phyloP scores from a whole-genome alignment of 2,888 invertebrate genomes.

The Arrhopalites spinosus region DNA sequence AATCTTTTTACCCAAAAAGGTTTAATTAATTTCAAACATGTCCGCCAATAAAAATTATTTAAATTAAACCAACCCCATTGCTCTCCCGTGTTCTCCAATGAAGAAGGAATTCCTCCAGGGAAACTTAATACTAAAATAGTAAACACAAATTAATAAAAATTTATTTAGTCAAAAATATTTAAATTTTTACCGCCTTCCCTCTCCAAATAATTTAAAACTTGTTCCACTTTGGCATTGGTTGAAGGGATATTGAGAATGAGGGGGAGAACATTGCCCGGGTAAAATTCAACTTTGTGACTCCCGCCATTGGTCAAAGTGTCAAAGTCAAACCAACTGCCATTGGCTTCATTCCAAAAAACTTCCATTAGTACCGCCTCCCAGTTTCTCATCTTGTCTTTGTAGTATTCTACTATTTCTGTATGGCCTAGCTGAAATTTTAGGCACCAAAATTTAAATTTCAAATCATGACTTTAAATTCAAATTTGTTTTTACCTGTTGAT shows the following conservation, averaged over 20 bases:
- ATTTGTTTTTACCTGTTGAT: conserved; percentile 59
- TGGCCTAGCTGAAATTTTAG: not conserved
- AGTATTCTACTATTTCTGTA: conserved; percentile 59
- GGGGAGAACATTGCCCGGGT: conserved; percentile 74
- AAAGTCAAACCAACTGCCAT: conserved; percentile 81
- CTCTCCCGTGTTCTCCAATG: conserved; percentile 44
- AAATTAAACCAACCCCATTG: conserved; percentile 17
- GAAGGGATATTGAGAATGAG: conserved; percentile 67
- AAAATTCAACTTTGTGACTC: conserved; percentile 71
- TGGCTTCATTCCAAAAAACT: conserved; percentile 75
- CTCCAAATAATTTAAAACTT: conserved; percentile 71
- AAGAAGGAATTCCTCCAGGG: conserved; percentile 22
- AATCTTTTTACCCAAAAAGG: too few species aligned
- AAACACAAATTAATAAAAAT: too few species aligned
- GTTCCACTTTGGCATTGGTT: not conserved
- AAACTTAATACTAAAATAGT: not conserved
- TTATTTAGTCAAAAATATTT: too few species aligned
- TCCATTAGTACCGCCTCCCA: conserved; percentile 69
- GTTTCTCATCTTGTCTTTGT: conserved; percentile 63
- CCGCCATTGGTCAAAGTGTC: conserved; percentile 68
- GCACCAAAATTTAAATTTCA: conserved; percentile 1
- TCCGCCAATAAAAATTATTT: too few species aligned
- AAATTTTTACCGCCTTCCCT: conserved; percentile 66
- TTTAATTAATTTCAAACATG: too few species aligned
- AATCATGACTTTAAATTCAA: not conserved